phyloP scores from a whole-genome alignment of 1,140 invertebrate genomes.

The Neuroterus valhalla region DNA sequence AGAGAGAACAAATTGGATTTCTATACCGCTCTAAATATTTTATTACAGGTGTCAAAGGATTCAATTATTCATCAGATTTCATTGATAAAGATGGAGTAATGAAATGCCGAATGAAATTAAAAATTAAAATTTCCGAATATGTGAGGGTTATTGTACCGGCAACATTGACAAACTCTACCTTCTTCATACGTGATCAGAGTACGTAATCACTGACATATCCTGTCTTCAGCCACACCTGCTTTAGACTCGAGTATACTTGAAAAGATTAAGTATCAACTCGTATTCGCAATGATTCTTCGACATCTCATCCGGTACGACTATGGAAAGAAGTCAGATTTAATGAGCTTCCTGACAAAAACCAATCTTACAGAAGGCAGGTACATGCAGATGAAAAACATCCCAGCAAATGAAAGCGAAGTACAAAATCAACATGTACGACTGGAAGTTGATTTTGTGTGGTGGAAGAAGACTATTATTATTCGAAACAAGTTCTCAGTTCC shows the following conservation, averaged over 20 bases:
- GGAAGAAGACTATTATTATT: not conserved
- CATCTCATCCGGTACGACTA: constrained; percentile 7
- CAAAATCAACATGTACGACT: not conserved
- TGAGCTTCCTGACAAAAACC: constrained; percentile 1
- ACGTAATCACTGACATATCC: constrained; percentile 62
- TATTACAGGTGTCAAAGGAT: no score
- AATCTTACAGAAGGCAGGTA: constrained; percentile 28
- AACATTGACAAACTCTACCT: constrained; percentile 54
- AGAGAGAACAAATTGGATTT: not conserved
- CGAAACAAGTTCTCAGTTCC: not conserved
- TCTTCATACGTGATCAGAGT: constrained; percentile 59
- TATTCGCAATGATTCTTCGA: constrained; percentile 33
- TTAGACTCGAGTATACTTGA: constrained; percentile 33
- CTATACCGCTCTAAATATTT: no score
- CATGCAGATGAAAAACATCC: not conserved
- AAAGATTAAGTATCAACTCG: constrained; percentile 37
- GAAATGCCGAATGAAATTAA: no score
- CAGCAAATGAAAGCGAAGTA: constrained; percentile 29
- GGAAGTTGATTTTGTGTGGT: constrained; percentile 1
- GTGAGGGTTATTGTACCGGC: constrained; percentile 54
- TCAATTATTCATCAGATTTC: no score
- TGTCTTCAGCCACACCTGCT: constrained; percentile 59
- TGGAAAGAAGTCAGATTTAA: constrained; percentile 10
- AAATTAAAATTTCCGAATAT: not conserved
- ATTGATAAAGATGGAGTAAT: no score